These are phyloP conservation scores for Tetheella fluctuosa DNA, from an alignment of 2,888 invertebrate genomes.

Conservation along the genomic window DNA sequence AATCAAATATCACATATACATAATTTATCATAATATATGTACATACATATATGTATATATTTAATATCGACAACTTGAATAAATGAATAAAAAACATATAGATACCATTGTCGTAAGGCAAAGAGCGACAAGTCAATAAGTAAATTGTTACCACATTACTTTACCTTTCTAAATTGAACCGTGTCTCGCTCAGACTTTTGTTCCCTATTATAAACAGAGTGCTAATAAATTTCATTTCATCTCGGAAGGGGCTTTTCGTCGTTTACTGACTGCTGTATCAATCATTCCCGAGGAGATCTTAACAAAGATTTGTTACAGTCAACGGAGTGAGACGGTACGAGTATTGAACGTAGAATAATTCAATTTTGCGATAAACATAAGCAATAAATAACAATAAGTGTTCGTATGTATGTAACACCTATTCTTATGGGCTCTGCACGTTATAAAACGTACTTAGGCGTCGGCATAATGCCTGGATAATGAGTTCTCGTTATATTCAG, in stretches of 20 bases:
- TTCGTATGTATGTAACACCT: constrained; percentile 32
- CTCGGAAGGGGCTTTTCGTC: constrained; percentile 57
- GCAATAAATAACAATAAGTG: constrained; percentile 45
- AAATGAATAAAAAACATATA: background rate
- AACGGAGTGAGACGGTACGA: constrained; percentile 49
- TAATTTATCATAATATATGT: too few relatives aligned
- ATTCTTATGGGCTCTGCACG: constrained; percentile 25
- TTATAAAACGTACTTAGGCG: constrained; percentile 20
- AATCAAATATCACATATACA: too few relatives aligned
- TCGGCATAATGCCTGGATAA: constrained; percentile 30
- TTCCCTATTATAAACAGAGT: constrained; percentile 62
- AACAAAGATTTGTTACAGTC: constrained; percentile 69
- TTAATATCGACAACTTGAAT: background rate
- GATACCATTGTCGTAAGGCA: background rate
- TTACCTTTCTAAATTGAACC: constrained; percentile 45
- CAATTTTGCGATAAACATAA: constrained; percentile 46
- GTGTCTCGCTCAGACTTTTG: constrained; percentile 45
- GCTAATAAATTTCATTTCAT: constrained; percentile 69
- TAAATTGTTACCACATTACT: constrained; percentile 62
- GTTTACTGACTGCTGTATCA: constrained; percentile 60
- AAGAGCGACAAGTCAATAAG: constrained; percentile 48
- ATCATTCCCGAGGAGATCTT: constrained; percentile 63
- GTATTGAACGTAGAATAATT: constrained; percentile 54
- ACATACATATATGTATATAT: background rate
- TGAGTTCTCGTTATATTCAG: constrained; percentile 28